Evolutionary conservation across 2,113 vertebrate genomes (phyloP).

Genomic region (Scopus umbretta): DNA sequence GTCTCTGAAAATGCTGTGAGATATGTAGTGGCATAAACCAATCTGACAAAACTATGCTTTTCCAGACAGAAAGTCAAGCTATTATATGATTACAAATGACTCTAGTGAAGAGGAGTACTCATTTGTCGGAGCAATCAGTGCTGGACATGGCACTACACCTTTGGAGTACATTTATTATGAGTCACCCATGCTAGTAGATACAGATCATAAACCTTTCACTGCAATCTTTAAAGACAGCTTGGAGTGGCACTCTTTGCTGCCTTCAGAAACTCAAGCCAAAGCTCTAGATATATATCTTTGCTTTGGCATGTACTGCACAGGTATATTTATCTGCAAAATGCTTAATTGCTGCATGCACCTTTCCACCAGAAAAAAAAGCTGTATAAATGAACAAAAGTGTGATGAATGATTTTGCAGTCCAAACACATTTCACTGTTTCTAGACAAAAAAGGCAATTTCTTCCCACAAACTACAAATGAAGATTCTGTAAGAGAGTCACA

Average conservation of each 20-base stretch:
- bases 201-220: slow-evolving; percentile 51
- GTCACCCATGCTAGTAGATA: not conserved
- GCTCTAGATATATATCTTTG: not conserved
- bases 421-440: not conserved
- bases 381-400: not conserved
- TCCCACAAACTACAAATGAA: not conserved
- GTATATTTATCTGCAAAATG: not conserved
- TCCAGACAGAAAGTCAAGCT: slow-evolving; percentile 38
- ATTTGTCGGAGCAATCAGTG: slow-evolving; percentile 37
- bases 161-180: slow-evolving; percentile 30
- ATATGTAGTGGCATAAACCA: not conserved
- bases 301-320: not conserved
- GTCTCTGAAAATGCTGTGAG: not conserved
- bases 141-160: slow-evolving; percentile 16
- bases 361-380: not conserved
- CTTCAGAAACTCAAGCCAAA: slow-evolving; percentile 4
- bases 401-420: slow-evolving; percentile 1
- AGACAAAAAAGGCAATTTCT: not conserved
- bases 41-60: slow-evolving; percentile 6
- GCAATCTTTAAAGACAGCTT: slow-evolving; percentile 16
- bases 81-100: slow-evolving; percentile 7
- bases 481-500: not conserved
- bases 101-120: slow-evolving; percentile 12
- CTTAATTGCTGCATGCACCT: slow-evolving; percentile 26
- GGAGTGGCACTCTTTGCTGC: not conserved